Conservation (phyloP, 2,888 invertebrate genomes). For the Acrocyrtus sp. region DNA sequence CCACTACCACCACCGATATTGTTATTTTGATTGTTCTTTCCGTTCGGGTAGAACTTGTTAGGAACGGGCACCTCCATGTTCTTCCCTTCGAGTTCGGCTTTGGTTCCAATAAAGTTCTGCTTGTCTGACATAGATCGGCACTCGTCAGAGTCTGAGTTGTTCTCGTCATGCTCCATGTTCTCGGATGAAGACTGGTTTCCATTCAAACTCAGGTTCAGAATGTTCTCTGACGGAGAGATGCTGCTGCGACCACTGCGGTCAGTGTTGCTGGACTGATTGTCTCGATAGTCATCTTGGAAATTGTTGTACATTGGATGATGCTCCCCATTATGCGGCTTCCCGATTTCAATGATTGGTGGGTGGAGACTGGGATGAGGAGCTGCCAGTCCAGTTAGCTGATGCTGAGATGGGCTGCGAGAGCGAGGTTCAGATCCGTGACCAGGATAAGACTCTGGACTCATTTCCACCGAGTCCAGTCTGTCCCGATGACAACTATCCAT, state of each 20-base stretch:
- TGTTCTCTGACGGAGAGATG: constrained; percentile 61
- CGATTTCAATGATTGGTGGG: constrained; percentile 61
- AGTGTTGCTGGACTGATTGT: constrained; percentile 53
- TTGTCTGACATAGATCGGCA: constrained; percentile 44
- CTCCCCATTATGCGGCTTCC: constrained; percentile 54
- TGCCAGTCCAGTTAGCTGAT: constrained; percentile 47
- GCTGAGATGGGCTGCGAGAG: constrained; percentile 60
- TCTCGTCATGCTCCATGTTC: constrained; percentile 58
- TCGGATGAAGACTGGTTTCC: constrained; percentile 55
- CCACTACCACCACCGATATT: constrained; percentile 49
- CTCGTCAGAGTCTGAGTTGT: constrained; percentile 58
- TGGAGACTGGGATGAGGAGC: constrained; percentile 47
- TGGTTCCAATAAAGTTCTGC: constrained; percentile 29
- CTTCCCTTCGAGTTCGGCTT: constrained; percentile 25
- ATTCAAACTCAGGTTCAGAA: constrained; percentile 62
- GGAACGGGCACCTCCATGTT: constrained; percentile 15
- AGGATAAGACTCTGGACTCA: constrained; percentile 53
- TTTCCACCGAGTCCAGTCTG: constrained; percentile 43
- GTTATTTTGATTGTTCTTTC: constrained; percentile 67
- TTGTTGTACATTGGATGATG: constrained; percentile 58
- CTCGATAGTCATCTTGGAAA: constrained; percentile 66
- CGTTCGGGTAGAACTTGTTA: constrained; percentile 31
- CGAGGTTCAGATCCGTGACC: constrained; percentile 56
- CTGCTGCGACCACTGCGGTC: constrained; percentile 59
- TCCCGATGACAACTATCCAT: constrained; percentile 33